Evolutionary conservation across 2,113 vertebrate species (phyloP), one percentile per base, ranked within the genome.

Genomic region (Mormoops blainvillei): DNA sequence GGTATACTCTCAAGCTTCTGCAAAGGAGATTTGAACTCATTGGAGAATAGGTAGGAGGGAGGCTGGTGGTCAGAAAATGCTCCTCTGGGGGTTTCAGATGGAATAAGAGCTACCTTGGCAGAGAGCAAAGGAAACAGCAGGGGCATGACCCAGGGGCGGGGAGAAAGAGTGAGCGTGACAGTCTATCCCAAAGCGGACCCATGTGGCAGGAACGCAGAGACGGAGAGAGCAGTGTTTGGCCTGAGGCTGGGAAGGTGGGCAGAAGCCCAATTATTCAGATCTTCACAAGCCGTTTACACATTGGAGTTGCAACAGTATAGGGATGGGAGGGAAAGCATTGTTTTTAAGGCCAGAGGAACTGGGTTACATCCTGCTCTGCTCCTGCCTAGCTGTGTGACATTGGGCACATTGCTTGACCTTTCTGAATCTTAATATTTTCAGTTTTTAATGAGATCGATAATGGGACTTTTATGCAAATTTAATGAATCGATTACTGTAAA

Each of bases 81-180:
- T 81, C 81, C 20, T 22, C 45, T 45, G 26, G 56, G 80, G 74
- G 33, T 19, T 68, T 36, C 18, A 87, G 19, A 5, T 22, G 63
- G 82, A 85, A 4, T 61, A 78, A 63, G 19, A 94, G 18, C 14
- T 54, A 26, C 9, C 3, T 77, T 92, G 68, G 13, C n/a, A 24
- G 87, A 83, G 41, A 52, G 33, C 10, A 52, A 18, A 54, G 14
- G 24, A 89, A 88, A 78, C 2, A 63, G 31, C 12, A 50, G 19
- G 28, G 24, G 4, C 6, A 14, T 77, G 76, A 4, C 18, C 33
- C 43, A 9, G 11, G 10, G 41, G 54, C 15, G n/a, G 24, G 48
- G 9, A 24, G 76, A 10, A 1, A 4, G 7, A 7, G 11, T 0
- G 0, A 68, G 19, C 16, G 0, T 7, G 50, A 20, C 18, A 16